phyloP scores from a whole-genome alignment of 2,113 vertebrate genomes.

The Etheostoma spectabile region DNA sequence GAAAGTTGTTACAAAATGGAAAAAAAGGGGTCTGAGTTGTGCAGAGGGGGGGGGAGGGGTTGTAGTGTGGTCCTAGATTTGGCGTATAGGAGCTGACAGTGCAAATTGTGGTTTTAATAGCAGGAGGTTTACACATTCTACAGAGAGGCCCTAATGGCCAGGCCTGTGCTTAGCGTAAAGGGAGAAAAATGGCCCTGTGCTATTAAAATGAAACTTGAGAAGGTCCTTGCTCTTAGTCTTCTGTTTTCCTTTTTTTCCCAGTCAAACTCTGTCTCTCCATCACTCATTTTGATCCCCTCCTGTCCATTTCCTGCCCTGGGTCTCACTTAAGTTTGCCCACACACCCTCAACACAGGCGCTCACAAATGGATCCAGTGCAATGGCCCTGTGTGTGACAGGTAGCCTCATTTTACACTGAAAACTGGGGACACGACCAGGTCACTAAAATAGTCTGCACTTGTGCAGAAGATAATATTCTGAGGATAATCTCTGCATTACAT shows the following conservation, averaged over 20 bases:
- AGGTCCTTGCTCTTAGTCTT: slow-evolving; percentile 74
- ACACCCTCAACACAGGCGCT: slow-evolving; percentile 51
- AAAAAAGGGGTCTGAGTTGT: slow-evolving; percentile 84
- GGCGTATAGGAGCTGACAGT: slow-evolving; percentile 93
- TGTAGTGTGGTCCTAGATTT: slow-evolving; percentile 89
- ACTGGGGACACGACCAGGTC: slow-evolving; percentile 51
- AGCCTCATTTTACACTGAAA: slow-evolving; percentile 61
- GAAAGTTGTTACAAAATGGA: slow-evolving; percentile 93
- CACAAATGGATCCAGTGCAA: slow-evolving; percentile 60
- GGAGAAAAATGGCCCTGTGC: slow-evolving; percentile 79
- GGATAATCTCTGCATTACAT: slow-evolving; percentile 38
- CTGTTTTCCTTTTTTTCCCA: slow-evolving; percentile 74
- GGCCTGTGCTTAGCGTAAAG: slow-evolving; percentile 79
- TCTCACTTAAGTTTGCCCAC: slow-evolving; percentile 72
- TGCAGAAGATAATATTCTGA: slow-evolving; percentile 22
- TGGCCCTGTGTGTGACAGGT: slow-evolving; percentile 65
- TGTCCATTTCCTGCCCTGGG: slow-evolving; percentile 79
- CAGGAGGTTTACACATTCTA: slow-evolving; percentile 88
- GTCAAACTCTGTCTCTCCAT: slow-evolving; percentile 68
- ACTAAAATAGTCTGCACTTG: slow-evolving; percentile 29
- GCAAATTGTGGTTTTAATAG: slow-evolving; percentile 92
- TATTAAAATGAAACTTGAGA: slow-evolving; percentile 85
- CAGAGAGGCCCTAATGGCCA: slow-evolving; percentile 85
- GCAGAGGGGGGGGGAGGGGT: slow-evolving; percentile 75
- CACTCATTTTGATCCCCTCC: slow-evolving; percentile 80